A percentile compares a stretch with the other conserved stretches of the same genome.
Conservation (phyloP, 2,113 vertebrate genomes). For the Embiotoca jacksoni region DNA sequence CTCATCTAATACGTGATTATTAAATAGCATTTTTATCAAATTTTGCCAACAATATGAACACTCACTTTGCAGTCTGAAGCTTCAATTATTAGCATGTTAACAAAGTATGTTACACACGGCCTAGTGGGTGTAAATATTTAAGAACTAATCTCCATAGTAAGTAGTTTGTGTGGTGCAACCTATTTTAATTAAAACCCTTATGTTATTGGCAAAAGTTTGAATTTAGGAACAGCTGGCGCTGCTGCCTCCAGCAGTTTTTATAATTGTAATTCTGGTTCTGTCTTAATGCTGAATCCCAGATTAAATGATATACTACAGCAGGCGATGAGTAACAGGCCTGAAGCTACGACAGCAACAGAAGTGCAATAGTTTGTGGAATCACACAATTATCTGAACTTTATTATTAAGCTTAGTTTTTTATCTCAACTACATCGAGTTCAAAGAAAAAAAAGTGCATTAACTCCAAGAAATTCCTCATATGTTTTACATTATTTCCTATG, state of each 20-base stretch:
- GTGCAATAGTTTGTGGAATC: background rate
- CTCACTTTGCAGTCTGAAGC: no score
- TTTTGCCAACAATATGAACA: no score
- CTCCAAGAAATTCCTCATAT: conserved; percentile 10
- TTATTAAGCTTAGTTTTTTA: background rate
- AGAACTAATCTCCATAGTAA: no score
- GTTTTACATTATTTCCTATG: conserved; percentile 4
- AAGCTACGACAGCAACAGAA: background rate
- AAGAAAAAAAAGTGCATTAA: background rate
- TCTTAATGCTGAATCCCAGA: background rate
- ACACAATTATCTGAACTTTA: background rate
- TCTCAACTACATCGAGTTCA: background rate
- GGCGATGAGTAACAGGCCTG: background rate
- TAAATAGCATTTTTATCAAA: no score
- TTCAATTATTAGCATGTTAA: no score
- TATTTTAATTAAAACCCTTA: background rate
- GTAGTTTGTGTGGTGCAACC: background rate
- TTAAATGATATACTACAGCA: background rate
- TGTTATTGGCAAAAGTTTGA: no score
- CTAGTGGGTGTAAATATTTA: no score
- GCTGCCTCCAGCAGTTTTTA: no score
- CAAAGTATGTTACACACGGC: no score
- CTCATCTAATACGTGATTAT: no score
- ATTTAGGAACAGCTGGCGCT: no score
- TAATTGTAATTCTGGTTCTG: background rate